phyloP scores from a whole-genome alignment of 1,140 invertebrate genomes.

The Tigriopus japonicus region DNA sequence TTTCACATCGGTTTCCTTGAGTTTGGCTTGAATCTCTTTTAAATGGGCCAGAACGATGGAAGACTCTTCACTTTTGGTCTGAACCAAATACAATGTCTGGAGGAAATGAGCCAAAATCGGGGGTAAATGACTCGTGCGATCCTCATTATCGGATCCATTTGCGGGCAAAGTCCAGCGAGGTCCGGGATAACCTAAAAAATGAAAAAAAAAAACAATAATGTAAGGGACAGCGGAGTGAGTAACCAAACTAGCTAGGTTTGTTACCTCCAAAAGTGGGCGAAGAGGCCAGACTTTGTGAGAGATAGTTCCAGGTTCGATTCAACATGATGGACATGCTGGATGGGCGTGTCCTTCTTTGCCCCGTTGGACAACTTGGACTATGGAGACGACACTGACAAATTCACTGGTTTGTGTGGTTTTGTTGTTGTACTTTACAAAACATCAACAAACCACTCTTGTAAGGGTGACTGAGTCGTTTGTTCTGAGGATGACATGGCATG shows the following conservation, averaged over 20 bases:
- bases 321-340: not conserved
- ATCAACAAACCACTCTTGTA: too few relatives aligned
- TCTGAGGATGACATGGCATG: too few relatives aligned
- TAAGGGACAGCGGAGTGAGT: too few relatives aligned
- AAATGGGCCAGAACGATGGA: not conserved
- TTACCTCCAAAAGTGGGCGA: too few relatives aligned
- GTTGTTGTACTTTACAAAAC: too few relatives aligned
- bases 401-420: too few relatives aligned
- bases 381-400: too few relatives aligned
- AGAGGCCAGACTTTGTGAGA: not conserved
- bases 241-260: too few relatives aligned
- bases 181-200: not conserved
- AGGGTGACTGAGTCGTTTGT: too few relatives aligned
- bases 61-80: not conserved
- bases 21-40: not conserved
- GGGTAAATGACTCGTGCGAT: not conserved
- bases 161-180: not conserved
- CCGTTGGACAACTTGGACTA: too few relatives aligned
- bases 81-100: not conserved
- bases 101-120: not conserved
- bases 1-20: constrained; percentile 3
- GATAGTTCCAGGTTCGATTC: not conserved
- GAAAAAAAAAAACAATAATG: too few relatives aligned
- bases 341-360: not conserved
- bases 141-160: not conserved